phyloP scores from a whole-genome alignment of 2,113 vertebrate genomes.

The Chitala chitala region DNA sequence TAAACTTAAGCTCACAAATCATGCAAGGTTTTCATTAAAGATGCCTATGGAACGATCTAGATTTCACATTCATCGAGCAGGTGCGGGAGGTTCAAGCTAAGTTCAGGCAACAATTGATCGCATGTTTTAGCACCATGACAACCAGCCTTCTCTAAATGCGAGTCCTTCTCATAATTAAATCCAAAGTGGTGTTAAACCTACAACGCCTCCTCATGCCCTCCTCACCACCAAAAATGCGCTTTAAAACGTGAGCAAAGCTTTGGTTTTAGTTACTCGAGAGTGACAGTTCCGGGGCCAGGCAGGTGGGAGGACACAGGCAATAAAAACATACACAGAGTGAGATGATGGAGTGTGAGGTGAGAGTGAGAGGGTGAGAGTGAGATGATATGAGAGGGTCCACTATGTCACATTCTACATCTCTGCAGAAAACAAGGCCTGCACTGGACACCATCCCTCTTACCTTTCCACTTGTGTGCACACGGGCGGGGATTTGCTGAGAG shows the following conservation, averaged over 20 bases:
- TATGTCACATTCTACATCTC: no score
- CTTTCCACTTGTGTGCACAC: not conserved
- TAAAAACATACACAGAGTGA: not conserved
- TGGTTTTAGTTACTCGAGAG: not conserved
- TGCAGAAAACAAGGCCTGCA: not conserved
- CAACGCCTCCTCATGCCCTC: not conserved
- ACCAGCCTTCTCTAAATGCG: not conserved
- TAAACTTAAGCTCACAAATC: not conserved
- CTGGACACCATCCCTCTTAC: not conserved
- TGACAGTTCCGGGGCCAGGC: not conserved
- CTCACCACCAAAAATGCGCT: not conserved
- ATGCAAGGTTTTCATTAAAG: slow-evolving; percentile 8
- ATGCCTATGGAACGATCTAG: not conserved
- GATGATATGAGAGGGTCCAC: no score
- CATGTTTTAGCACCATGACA: slow-evolving; percentile 13
- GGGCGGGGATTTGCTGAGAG: slow-evolving; percentile 21
- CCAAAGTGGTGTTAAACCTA: not conserved
- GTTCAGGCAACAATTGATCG: slow-evolving; percentile 5
- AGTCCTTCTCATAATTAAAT: slow-evolving; percentile 2
- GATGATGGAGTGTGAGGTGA: not conserved
- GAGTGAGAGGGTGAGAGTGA: not conserved
- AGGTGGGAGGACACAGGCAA: not conserved
- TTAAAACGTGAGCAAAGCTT: not conserved
- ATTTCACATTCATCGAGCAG: not conserved
- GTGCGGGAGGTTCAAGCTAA: slow-evolving; percentile 1